These are phyloP conservation scores for Rhopalosiphum nymphaeae DNA, from an alignment of 2,888 invertebrate species.

Conservation along the genomic window DNA sequence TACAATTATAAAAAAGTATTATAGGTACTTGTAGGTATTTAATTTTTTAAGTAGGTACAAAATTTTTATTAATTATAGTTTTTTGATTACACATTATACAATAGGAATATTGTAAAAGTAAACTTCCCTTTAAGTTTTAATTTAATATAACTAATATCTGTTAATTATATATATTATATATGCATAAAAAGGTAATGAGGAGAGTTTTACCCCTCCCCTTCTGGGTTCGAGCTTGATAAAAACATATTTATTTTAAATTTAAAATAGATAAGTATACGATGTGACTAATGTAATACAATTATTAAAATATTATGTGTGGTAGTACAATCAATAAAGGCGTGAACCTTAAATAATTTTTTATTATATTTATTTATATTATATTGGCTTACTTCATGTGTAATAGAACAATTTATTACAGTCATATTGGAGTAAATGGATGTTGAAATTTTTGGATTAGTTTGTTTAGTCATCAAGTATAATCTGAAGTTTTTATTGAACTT, in stretches of 20 bases:
- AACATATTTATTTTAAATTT: not conserved
- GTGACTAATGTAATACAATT: not conserved
- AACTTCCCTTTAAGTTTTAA: too few relatives aligned
- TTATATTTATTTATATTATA: not conserved
- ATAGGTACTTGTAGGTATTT: too few relatives aligned
- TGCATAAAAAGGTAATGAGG: too few relatives aligned
- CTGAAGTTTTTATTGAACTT: slow-evolving; percentile 91
- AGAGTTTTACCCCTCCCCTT: too few relatives aligned
- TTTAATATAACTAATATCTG: too few relatives aligned
- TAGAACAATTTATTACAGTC: slow-evolving; percentile 91
- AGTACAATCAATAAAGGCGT: not conserved
- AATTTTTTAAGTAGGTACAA: too few relatives aligned
- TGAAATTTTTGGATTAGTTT: slow-evolving; percentile 88
- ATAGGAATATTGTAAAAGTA: too few relatives aligned
- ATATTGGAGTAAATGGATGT: slow-evolving; percentile 89
- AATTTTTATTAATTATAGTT: too few relatives aligned
- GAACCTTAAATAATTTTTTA: too few relatives aligned
- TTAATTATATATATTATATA: too few relatives aligned
- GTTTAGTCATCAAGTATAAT: slow-evolving; percentile 90
- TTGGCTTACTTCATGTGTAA: slow-evolving; percentile 79
- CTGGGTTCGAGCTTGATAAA: not conserved
- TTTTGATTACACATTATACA: too few relatives aligned
- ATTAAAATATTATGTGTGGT: not conserved
- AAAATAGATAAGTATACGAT: not conserved
- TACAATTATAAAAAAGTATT: too few relatives aligned